A percentile compares a stretch with the other conserved stretches of the same genome.
These are phyloP conservation scores for Orgyia antiqua DNA, from an alignment of 2,888 invertebrate genomes.

Conservation along the genomic window DNA sequence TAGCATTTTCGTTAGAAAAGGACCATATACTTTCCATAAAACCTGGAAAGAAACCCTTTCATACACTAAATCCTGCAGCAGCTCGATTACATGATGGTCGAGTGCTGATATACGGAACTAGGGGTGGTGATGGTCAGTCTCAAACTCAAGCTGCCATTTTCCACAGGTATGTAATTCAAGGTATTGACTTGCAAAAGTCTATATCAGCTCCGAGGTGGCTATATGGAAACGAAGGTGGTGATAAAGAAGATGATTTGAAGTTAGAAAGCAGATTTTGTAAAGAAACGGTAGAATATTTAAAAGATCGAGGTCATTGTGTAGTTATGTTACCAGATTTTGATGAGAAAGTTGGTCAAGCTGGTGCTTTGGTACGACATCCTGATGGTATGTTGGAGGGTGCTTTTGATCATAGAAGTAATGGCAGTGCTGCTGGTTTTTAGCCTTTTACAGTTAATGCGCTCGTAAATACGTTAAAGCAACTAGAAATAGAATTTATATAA, in stretches of 20 bases:
- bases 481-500: no score
- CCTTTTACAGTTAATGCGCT: no score
- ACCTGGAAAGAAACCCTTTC: conserved; percentile 63
- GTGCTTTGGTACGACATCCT: conserved; percentile 51
- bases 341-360: conserved; percentile 53
- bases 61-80: conserved; percentile 61
- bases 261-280: conserved; percentile 52
- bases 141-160: conserved; percentile 68
- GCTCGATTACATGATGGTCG: conserved; percentile 61
- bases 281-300: conserved; percentile 47
- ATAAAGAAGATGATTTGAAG: conserved; percentile 32
- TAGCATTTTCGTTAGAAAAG: conserved; percentile 43
- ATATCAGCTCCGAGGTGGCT: conserved; percentile 58
- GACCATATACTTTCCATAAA: conserved; percentile 42
- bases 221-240: conserved; percentile 41
- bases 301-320: conserved; percentile 47
- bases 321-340: conserved; percentile 37
- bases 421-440: conserved; percentile 59
- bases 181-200: conserved; percentile 43
- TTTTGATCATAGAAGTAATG: conserved; percentile 56
- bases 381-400: conserved; percentile 61
- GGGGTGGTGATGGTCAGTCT: conserved; percentile 64
- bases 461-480: no score
- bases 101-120: conserved; percentile 56
- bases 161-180: conserved; percentile 60